Evolutionary conservation across 2,797 vertebrate species (phyloP).

Genomic region (Lycodopsis pacificus): DNA sequence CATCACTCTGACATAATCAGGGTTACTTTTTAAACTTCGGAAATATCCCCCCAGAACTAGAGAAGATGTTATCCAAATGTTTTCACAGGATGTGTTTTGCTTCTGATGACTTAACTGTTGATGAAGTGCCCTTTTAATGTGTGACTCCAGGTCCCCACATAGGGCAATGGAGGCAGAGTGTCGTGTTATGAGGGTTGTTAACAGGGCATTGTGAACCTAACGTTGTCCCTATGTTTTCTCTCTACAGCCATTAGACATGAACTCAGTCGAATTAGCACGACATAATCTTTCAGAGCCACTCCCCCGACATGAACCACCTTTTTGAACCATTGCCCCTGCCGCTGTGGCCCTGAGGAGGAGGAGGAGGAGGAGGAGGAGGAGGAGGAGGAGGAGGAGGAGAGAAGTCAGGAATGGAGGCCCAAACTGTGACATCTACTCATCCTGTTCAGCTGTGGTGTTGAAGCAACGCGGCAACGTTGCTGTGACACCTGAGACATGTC

Average conservation of each 20-base stretch:
- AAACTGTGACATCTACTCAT: slow-evolving; percentile 80
- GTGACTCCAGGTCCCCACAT: background rate
- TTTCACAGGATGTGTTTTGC: background rate
- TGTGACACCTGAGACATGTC: slow-evolving; percentile 67
- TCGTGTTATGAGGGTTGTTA: background rate
- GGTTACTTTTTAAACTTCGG: background rate
- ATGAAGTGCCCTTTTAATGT: background rate
- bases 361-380: slow-evolving; percentile 40
- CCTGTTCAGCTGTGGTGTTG: slow-evolving; percentile 72
- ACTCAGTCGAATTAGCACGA: slow-evolving; percentile 97
- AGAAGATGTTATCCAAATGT: background rate
- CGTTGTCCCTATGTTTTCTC: slow-evolving; percentile 1
- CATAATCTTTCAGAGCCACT: slow-evolving; percentile 86
- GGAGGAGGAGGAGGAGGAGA: slow-evolving; percentile 53
- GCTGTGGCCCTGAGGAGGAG: slow-evolving; percentile 76
- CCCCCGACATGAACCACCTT: slow-evolving; percentile 57
- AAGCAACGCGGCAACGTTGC: slow-evolving; percentile 68
- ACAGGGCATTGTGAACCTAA: background rate
- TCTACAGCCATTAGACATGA: slow-evolving; percentile 96
- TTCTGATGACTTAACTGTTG: background rate
- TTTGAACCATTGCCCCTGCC: slow-evolving; percentile 70
- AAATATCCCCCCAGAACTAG: background rate
- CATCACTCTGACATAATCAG: background rate
- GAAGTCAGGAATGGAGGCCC: slow-evolving; percentile 70
- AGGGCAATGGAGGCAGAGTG: background rate